Evolutionary conservation across 2,797 vertebrate species (phyloP), one percentile per base, ranked within the genome.

Genomic region (Hyperoplus immaculatus): DNA sequence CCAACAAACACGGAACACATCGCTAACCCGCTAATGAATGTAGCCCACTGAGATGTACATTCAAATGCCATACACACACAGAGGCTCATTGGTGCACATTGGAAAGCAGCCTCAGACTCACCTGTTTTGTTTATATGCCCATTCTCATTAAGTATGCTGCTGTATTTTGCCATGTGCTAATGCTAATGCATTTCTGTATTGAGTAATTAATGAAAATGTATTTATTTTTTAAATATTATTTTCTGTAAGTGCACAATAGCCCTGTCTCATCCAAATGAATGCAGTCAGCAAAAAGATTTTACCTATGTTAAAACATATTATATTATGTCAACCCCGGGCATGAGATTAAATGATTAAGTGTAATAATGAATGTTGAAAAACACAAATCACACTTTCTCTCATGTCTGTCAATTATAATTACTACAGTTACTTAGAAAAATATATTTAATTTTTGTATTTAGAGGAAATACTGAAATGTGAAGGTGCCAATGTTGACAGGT

Each of bases 1-100:
- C 21, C 58, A 49, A 3, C 53, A 60, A 60, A 46, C 71, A 51
- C 60, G 53, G n/a, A 65, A 38, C 4, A 38, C 38, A 18, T 55
- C 38, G 1, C 4, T 49, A 51, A 47, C 58, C 69, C 50, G 13
- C 41, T 65, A 58, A 71, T 56, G 77, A 58, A 55, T 15, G 6
- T 15, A 47, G 45, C 42, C 50, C 13, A 60, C 8, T 11, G 13
- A 71, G n/a, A 21, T 21, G 38, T 36, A 8, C n/a, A n/a, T 56
- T 57, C 18, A 47, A 72, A 49, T 41, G n/a, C 14, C 46, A 70
- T 45, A 16, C 59, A 46, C 59, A 46, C 41, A 50, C 54, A 16
- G 18, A 9, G 45, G 36, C 21, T 21, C 2, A 21, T 70, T 46
- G 42, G 8, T 16, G 55, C 58, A 16, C 21, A 56, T 39, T 2